Conservation (phyloP, 2,797 vertebrate genomes). For the Gorsachius magnificus region DNA sequence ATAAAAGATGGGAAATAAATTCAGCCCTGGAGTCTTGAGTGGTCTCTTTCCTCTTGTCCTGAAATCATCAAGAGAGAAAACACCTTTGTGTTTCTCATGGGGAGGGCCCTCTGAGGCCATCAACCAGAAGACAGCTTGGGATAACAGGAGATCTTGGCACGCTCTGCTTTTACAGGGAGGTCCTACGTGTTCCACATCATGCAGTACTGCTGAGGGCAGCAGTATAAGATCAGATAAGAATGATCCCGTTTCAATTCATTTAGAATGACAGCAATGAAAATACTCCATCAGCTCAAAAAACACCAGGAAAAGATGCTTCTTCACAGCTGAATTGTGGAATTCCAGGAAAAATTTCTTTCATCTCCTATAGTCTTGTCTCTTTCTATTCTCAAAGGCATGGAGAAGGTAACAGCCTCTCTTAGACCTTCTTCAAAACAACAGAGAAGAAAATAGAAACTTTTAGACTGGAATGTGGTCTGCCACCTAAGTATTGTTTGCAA, state of each 20-base stretch:
- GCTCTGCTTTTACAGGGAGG: not conserved
- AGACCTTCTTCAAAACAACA: not conserved
- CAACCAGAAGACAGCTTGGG: not conserved
- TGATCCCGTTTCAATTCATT: not conserved
- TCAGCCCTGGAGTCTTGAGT: not conserved
- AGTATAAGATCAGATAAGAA: not conserved
- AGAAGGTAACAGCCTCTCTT: not conserved
- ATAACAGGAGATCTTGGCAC: not conserved
- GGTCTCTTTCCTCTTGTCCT: not conserved
- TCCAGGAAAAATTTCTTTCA: not conserved
- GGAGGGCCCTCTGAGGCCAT: not conserved
- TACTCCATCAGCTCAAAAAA: not conserved
- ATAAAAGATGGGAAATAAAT: not conserved
- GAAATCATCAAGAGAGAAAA: not conserved
- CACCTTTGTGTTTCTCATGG: not conserved
- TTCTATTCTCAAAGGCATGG: not conserved
- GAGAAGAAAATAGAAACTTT: not conserved
- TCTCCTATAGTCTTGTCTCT: not conserved
- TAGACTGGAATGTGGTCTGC: not conserved
- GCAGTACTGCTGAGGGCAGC: not conserved
- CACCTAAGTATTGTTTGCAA: not conserved
- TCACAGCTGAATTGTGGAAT: not conserved
- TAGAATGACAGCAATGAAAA: not conserved
- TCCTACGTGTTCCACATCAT: not conserved
- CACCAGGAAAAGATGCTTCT: not conserved